phyloP scores from a whole-genome alignment of 2,113 vertebrate species.

The Tapirus terrestris region DNA sequence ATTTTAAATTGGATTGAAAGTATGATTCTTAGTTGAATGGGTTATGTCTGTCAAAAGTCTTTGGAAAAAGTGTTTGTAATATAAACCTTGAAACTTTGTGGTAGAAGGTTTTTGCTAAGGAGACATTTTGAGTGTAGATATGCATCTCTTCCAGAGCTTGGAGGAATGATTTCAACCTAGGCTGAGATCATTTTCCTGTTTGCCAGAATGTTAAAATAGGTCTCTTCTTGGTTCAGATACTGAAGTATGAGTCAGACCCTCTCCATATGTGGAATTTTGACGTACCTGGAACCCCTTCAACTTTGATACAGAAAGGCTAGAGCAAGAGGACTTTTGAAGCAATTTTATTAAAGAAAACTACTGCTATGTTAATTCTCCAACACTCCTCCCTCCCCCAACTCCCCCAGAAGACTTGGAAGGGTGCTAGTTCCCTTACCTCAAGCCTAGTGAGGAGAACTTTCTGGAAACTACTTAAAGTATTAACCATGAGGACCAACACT shows the following conservation, averaged over 20 bases:
- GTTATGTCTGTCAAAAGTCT: constrained; percentile 24
- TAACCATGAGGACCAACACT: neutral
- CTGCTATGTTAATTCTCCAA: neutral
- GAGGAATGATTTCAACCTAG: neutral
- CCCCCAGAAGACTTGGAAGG: neutral
- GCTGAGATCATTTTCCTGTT: neutral
- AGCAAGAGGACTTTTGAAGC: neutral
- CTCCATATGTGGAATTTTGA: neutral
- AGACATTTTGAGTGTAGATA: neutral
- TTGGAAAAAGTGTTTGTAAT: neutral
- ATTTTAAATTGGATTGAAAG: constrained; percentile 22
- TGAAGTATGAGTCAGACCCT: neutral
- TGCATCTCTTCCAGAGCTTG: neutral
- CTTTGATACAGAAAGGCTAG: neutral
- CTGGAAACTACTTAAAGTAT: neutral
- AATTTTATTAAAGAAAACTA: neutral
- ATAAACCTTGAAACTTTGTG: neutral
- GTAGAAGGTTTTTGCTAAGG: neutral
- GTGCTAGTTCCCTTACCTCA: neutral
- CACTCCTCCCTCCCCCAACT: neutral
- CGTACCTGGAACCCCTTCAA: neutral
- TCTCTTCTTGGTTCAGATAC: neutral
- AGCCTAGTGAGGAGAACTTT: neutral
- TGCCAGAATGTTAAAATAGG: neutral
- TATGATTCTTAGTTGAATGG: constrained; percentile 5